phyloP scores from a whole-genome alignment of 2,888 invertebrate species.

The Microplitis manilae region DNA sequence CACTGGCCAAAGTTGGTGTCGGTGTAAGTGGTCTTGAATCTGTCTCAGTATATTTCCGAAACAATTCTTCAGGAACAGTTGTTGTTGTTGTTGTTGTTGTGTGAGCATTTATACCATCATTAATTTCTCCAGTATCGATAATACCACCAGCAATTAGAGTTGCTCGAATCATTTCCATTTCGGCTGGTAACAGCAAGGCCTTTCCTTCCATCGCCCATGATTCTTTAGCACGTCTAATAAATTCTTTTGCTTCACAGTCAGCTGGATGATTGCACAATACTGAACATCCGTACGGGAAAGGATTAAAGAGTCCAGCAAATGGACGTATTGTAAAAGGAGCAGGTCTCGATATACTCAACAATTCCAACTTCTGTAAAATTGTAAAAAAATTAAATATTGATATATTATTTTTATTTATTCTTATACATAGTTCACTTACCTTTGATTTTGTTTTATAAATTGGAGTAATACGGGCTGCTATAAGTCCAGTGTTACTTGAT shows the following conservation, averaged over 20 bases:
- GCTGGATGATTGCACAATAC: constrained; percentile 90
- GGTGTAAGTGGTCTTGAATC: constrained; percentile 88
- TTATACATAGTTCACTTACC: constrained; percentile 55
- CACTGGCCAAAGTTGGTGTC: constrained; percentile 83
- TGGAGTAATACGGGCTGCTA: constrained; percentile 64
- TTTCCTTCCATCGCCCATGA: constrained; percentile 74
- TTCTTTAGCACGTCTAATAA: constrained; percentile 81
- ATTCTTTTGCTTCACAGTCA: constrained; percentile 80
- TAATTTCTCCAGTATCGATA: constrained; percentile 18
- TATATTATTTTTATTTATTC: not conserved
- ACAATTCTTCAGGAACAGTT: constrained; percentile 66
- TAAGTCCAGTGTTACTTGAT: constrained; percentile 66
- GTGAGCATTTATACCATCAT: not conserved
- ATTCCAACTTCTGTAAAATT: constrained; percentile 61
- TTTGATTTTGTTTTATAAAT: constrained; percentile 61
- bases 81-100: constrained; percentile 38
- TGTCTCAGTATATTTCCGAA: constrained; percentile 83
- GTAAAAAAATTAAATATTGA: not conserved
- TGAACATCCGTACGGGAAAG: constrained; percentile 85
- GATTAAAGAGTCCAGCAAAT: constrained; percentile 86
- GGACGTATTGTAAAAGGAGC: constrained; percentile 85
- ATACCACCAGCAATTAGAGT: constrained; percentile 55
- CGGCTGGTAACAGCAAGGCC: constrained; percentile 62
- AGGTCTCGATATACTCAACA: constrained; percentile 72
- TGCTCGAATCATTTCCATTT: constrained; percentile 65